Percentiles rank a stretch among this genome's conserved stretches.
These are phyloP conservation scores for Spodoptera litura DNA, from an alignment of 1,140 invertebrate genomes.

Conservation along the genomic window DNA sequence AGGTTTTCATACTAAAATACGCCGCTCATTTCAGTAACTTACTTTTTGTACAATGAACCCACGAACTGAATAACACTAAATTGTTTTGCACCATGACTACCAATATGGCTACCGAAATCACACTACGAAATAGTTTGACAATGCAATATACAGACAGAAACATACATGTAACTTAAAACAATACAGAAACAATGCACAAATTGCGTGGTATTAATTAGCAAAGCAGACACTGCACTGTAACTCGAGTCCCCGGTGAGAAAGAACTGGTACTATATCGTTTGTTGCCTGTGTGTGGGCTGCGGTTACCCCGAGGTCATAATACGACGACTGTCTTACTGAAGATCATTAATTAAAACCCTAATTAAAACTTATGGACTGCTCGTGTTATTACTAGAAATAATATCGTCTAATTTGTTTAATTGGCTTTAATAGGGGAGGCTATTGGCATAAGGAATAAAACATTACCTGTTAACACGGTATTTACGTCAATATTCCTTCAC, in stretches of 20 bases:
- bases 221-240: slow-evolving; percentile 48
- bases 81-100: too few relatives aligned
- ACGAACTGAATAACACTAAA: too few relatives aligned
- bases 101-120: too few relatives aligned
- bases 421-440: too few relatives aligned
- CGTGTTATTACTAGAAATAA: neutral
- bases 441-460: too few relatives aligned
- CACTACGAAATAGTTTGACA: neutral
- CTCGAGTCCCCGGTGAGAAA: slow-evolving; percentile 34
- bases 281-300: too few relatives aligned
- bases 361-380: slow-evolving; percentile 22
- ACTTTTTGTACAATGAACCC: too few relatives aligned
- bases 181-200: slow-evolving; percentile 21
- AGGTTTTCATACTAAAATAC: too few relatives aligned
- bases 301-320: slow-evolving; percentile 29
- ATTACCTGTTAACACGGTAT: too few relatives aligned
- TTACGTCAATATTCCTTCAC: too few relatives aligned
- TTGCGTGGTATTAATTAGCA: slow-evolving; percentile 36
- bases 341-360: slow-evolving; percentile 20
- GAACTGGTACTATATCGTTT: slow-evolving; percentile 29
- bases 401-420: too few relatives aligned
- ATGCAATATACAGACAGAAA: neutral
- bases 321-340: neutral
- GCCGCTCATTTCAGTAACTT: too few relatives aligned
- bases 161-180: neutral